Percentiles rank a stretch among this genome's conserved stretches.
Evolutionary conservation across 37 sponge, comb jelly and placozoan genomes (phyloP).

Genomic region (Axinella damicornis): DNA sequence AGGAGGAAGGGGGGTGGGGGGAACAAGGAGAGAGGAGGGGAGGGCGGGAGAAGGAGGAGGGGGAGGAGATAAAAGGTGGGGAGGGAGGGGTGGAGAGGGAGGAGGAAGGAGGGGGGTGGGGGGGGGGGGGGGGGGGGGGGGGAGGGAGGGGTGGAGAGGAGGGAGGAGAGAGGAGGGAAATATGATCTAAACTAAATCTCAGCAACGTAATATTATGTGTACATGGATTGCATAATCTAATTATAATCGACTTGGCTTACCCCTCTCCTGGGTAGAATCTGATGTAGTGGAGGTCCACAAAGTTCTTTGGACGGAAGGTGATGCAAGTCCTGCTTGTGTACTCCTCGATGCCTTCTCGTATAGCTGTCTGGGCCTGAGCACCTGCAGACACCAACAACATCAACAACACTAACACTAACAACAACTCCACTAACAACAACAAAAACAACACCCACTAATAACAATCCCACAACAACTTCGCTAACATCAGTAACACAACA

Average conservation of each 20-base stretch:
- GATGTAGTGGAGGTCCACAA: slow-evolving; percentile 52
- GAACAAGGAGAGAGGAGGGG: too few species aligned
- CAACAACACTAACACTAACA: too few species aligned
- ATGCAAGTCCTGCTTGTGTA: slow-evolving; percentile 50
- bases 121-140: too few species aligned
- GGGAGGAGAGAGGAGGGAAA: too few species aligned
- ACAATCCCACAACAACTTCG: too few species aligned
- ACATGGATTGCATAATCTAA: neutral
- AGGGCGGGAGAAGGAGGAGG: neutral
- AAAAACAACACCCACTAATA: too few species aligned
- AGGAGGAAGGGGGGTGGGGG: neutral
- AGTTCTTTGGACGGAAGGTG: slow-evolving; percentile 35
- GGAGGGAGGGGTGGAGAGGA: too few species aligned
- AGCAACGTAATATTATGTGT: too few species aligned
- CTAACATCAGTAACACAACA: too few species aligned
- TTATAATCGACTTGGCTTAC: neutral
- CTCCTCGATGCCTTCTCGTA: slow-evolving; percentile 33
- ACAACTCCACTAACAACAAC: too few species aligned
- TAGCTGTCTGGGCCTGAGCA: slow-evolving; percentile 20
- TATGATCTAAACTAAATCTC: too few species aligned
- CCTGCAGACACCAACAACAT: slow-evolving; percentile 6
- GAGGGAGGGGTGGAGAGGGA: neutral
- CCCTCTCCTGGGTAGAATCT: slow-evolving; percentile 61
- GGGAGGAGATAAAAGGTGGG: neutral
- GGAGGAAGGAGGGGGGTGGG: too few species aligned